These are phyloP conservation scores for Smithornis capensis DNA, from an alignment of 2,113 vertebrate genomes.

Conservation along the genomic window DNA sequence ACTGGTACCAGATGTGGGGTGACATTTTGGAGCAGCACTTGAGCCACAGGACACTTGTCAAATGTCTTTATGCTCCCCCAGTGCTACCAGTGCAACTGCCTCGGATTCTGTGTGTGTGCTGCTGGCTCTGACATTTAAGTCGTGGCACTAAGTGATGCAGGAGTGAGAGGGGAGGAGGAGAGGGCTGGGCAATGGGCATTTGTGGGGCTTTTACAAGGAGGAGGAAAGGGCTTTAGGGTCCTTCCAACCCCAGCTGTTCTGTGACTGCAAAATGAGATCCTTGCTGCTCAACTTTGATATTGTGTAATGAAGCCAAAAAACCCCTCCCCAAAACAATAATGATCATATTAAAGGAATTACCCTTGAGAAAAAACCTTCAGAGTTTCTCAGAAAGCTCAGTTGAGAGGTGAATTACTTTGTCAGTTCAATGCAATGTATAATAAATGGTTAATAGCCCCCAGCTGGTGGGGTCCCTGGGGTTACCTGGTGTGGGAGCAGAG, in stretches of 20 bases:
- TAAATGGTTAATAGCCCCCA: conserved; percentile 27
- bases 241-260: background rate
- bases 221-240: background rate
- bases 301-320: background rate
- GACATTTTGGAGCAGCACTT: background rate
- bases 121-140: background rate
- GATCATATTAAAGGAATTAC: conserved; percentile 44
- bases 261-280: background rate
- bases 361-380: conserved; percentile 24
- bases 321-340: background rate
- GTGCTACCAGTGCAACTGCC: background rate
- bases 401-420: conserved; percentile 48
- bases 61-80: background rate
- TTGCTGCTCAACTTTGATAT: background rate
- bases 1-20: accelerated
- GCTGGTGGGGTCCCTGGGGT: background rate
- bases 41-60: background rate
- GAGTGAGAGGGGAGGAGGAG: background rate
- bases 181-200: background rate
- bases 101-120: background rate
- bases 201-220: background rate
- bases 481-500: background rate
- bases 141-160: background rate
- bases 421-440: conserved; percentile 22
- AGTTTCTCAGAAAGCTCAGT: conserved; percentile 52